Conservation (phyloP, 2,113 vertebrate species). For the Polypterus bichir region DNA sequence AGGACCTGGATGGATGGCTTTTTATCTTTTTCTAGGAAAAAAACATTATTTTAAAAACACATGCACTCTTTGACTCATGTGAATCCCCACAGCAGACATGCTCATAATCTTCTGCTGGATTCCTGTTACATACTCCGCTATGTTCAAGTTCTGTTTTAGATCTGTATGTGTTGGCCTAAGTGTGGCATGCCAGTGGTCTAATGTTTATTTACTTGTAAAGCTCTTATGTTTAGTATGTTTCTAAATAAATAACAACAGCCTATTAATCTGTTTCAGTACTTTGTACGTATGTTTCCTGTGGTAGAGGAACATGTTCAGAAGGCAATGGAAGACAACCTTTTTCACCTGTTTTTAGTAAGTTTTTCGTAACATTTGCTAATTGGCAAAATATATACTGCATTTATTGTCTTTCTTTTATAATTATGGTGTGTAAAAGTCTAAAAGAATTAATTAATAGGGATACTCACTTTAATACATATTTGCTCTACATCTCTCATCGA, state of each 20-base stretch:
- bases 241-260: not conserved
- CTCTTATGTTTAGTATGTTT: not conserved
- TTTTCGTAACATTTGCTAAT: not conserved
- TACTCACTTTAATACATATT: not conserved
- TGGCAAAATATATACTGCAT: not conserved
- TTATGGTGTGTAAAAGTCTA: not conserved
- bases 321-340: conserved; percentile 51
- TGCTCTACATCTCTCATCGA: not conserved
- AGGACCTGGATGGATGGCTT: no score
- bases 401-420: not conserved
- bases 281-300: conserved; percentile 43
- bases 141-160: no score
- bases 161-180: no score
- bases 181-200: no score
- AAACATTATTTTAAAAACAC: no score
- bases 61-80: not conserved
- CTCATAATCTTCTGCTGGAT: no score
- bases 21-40: no score
- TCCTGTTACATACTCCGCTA: no score
- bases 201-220: no score
- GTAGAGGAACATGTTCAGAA: conserved; percentile 43
- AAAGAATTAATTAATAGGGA: not conserved
- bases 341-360: conserved; percentile 57
- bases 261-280: conserved; percentile 39
- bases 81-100: no score